Percentiles rank a stretch among this genome's conserved stretches.
Conservation (phyloP, 2,113 vertebrate species). For the Phalacrocorax brasilianus region DNA sequence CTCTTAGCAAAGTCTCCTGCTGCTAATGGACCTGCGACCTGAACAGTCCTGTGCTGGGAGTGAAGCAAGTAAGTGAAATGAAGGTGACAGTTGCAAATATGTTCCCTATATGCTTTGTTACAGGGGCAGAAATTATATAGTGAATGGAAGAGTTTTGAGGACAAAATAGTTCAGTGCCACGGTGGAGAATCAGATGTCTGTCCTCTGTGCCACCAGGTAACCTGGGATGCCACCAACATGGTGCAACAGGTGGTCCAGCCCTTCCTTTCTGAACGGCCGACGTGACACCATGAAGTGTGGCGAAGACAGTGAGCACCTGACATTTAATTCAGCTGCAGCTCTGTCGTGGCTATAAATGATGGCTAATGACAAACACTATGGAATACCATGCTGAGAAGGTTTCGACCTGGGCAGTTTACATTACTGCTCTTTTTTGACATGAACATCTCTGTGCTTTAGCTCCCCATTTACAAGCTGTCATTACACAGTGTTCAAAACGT, state of each 20-base stretch:
- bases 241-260: neutral
- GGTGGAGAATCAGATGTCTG: neutral
- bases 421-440: neutral
- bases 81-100: neutral
- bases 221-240: neutral
- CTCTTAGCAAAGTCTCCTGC: neutral
- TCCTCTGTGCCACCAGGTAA: neutral
- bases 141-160: neutral
- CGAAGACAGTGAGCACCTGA: accelerated
- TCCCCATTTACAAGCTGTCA: neutral
- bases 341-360: neutral
- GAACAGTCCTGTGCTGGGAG: neutral
- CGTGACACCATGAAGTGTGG: neutral
- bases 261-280: neutral
- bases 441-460: neutral
- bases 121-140: neutral
- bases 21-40: neutral
- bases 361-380: neutral
- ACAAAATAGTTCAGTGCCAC: neutral
- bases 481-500: neutral
- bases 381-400: neutral
- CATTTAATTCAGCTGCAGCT: neutral
- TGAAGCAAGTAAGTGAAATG: neutral
- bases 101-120: neutral
- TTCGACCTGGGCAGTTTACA: neutral